phyloP scores from a whole-genome alignment of 1,140 invertebrate genomes.

The Caenorhabditis latens region DNA sequence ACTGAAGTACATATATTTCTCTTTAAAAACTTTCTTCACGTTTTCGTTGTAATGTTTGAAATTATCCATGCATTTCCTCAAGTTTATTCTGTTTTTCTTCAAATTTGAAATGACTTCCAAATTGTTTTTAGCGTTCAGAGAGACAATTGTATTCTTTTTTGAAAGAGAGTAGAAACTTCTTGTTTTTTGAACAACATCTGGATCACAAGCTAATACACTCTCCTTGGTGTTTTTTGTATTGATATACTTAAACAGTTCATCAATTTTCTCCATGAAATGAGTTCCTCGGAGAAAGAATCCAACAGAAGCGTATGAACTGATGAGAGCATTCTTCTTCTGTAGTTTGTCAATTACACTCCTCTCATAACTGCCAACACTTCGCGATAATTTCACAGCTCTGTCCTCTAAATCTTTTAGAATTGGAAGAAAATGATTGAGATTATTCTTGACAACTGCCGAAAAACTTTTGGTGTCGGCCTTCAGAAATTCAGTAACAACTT shows the following conservation, averaged over 20 bases:
- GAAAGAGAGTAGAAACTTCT: background rate
- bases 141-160: background rate
- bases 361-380: too few species aligned
- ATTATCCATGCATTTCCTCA: background rate
- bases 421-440: background rate
- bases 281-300: too few species aligned
- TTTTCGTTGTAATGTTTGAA: background rate
- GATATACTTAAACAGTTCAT: background rate
- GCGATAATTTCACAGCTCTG: too few species aligned
- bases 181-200: background rate
- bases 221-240: background rate
- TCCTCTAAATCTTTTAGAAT: background rate
- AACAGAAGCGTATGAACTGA: too few species aligned
- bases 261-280: too few species aligned
- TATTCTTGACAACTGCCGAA: background rate
- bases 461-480: background rate
- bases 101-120: background rate
- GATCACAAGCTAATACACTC: background rate
- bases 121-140: background rate
- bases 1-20: background rate
- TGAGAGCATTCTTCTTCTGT: too few species aligned
- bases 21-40: background rate
- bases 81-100: background rate
- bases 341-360: too few species aligned
- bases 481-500: constrained; percentile 4